Conservation (phyloP, 2,797 vertebrate species). For the Labeo calbasu region DNA sequence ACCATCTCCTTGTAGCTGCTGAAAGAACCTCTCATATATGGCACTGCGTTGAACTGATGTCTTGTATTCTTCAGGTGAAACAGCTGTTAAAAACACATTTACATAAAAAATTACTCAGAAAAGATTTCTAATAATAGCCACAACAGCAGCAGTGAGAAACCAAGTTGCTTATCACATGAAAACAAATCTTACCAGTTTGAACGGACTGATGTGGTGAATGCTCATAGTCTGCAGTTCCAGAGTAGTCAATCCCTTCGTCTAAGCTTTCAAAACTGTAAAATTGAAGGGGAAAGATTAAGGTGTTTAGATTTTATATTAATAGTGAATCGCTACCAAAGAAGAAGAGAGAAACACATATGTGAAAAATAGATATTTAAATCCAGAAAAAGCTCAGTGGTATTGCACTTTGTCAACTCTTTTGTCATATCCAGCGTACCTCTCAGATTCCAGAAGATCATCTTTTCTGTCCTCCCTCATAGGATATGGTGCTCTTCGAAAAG, state of each 20-base stretch:
- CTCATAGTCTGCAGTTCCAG: constrained; percentile 68
- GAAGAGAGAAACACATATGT: background rate
- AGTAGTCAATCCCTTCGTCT: constrained; percentile 69
- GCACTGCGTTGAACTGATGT: constrained; percentile 72
- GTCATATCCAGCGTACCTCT: constrained; percentile 64
- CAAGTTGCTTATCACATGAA: background rate
- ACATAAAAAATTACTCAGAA: background rate
- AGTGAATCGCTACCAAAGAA: background rate
- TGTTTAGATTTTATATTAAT: constrained; percentile 7
- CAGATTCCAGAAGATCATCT: constrained; percentile 72
- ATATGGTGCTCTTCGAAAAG: constrained; percentile 76
- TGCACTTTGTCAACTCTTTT: background rate
- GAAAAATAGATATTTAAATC: background rate
- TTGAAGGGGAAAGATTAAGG: background rate
- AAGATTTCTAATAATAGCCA: background rate
- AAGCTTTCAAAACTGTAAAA: constrained; percentile 76
- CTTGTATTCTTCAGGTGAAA: constrained; percentile 57
- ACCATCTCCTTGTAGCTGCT: constrained; percentile 76
- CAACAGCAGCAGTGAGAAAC: background rate
- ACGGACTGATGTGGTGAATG: constrained; percentile 57
- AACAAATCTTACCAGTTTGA: constrained; percentile 11
- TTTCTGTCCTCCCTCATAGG: constrained; percentile 73
- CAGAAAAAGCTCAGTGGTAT: background rate
- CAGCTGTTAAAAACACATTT: background rate
- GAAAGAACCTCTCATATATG: constrained; percentile 78